These are phyloP conservation scores for Cheilosia urbana DNA, from an alignment of 2,888 invertebrate species.

Conservation along the genomic window DNA sequence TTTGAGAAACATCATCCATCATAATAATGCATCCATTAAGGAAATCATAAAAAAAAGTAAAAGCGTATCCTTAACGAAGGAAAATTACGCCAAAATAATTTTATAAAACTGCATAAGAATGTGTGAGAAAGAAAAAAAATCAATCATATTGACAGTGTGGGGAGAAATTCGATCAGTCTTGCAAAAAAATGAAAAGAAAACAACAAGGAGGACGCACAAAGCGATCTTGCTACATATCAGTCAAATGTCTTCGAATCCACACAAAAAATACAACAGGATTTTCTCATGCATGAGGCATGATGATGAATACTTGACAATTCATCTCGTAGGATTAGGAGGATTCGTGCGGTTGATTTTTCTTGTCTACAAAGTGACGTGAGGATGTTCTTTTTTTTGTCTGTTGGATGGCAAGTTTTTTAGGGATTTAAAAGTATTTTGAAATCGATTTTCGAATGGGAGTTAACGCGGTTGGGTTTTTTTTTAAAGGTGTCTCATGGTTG, in stretches of 20 bases:
- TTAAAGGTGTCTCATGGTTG: constrained; percentile 47
- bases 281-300: not conserved
- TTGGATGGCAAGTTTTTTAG: constrained; percentile 26
- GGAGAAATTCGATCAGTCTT: constrained; percentile 58
- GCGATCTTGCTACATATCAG: constrained; percentile 54
- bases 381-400: not conserved
- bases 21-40: constrained; percentile 49
- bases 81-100: constrained; percentile 3
- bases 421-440: constrained; percentile 56
- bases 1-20: constrained; percentile 58
- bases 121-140: constrained; percentile 35
- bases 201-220: constrained; percentile 9
- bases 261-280: constrained; percentile 16
- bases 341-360: constrained; percentile 32
- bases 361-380: not conserved
- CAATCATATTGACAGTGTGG: constrained; percentile 63
- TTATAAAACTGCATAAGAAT: constrained; percentile 13
- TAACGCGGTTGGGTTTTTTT: constrained; percentile 15
- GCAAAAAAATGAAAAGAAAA: constrained; percentile 28
- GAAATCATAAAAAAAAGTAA: not conserved
- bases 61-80: constrained; percentile 6
- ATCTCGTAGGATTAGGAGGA: constrained; percentile 55
- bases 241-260: constrained; percentile 34
- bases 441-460: constrained; percentile 43
- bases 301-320: constrained; percentile 67